A percentile compares a stretch with the other conserved stretches of the same genome.
These are phyloP conservation scores for Mizuhopecten yessoensis DNA, from an alignment of 1,140 invertebrate species.

Conservation along the genomic window DNA sequence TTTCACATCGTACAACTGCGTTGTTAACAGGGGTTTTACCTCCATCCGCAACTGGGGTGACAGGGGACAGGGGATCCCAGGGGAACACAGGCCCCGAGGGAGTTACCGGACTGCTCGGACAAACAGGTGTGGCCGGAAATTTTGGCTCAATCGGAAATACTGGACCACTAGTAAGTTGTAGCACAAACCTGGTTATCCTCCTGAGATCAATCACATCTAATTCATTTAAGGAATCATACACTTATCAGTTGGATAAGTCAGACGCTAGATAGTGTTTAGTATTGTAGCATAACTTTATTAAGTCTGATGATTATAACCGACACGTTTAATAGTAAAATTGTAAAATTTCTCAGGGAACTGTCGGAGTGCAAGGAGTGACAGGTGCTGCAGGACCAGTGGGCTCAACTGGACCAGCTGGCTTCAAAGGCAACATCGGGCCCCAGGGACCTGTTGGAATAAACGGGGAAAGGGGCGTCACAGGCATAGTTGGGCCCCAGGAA, in stretches of 20 bases:
- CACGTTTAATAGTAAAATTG: too few relatives aligned
- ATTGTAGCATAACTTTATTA: too few relatives aligned
- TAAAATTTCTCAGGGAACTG: neutral
- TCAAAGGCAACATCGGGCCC: neutral
- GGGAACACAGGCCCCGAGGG: neutral
- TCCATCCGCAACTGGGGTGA: neutral
- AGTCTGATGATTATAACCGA: too few relatives aligned
- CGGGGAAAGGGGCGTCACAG: neutral
- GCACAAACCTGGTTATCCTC: too few relatives aligned
- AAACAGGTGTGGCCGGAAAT: neutral
- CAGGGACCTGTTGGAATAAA: neutral
- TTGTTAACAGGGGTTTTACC: neutral
- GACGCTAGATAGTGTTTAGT: too few relatives aligned
- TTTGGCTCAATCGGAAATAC: neutral
- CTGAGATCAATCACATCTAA: too few relatives aligned
- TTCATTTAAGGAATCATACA: too few relatives aligned
- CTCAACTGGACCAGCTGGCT: neutral
- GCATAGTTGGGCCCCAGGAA: neutral
- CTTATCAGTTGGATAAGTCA: too few relatives aligned
- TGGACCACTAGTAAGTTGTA: neutral
- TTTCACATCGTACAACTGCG: too few relatives aligned
- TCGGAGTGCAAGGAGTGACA: neutral
- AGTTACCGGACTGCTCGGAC: neutral
- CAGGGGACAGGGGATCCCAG: neutral
- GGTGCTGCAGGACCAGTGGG: slow-evolving; percentile 25